phyloP scores from a whole-genome alignment of 1,140 invertebrate species.

The Euura lappo region DNA sequence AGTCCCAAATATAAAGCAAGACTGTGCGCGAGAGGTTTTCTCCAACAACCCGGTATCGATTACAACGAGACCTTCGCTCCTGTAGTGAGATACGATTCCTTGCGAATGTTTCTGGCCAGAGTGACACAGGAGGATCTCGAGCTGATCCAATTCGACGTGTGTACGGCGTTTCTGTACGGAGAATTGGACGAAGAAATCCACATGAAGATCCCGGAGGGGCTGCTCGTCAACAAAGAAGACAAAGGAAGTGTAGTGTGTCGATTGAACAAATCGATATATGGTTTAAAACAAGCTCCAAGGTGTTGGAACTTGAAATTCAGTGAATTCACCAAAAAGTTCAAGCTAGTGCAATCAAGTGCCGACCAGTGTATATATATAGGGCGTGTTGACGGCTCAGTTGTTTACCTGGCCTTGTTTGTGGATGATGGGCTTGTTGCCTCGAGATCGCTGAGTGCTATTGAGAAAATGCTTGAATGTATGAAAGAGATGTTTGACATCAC shows the following conservation, averaged over 20 bases:
- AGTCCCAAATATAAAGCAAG: neutral
- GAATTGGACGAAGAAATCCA: neutral
- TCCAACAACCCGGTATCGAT: neutral
- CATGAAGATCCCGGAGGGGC: neutral
- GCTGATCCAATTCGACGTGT: slow-evolving; percentile 14
- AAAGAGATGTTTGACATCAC: slow-evolving; percentile 19
- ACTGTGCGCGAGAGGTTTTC: neutral
- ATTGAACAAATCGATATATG: no score
- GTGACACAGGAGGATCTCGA: slow-evolving; percentile 12
- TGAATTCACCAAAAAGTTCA: slow-evolving; percentile 22
- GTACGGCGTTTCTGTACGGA: neutral
- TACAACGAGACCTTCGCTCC: neutral
- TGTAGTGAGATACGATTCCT: slow-evolving; percentile 7
- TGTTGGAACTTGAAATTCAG: slow-evolving; percentile 32
- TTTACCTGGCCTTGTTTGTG: no score
- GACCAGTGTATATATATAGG: no score
- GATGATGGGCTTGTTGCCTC: no score
- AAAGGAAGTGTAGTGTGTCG: slow-evolving; percentile 29
- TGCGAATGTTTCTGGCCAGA: slow-evolving; percentile 11
- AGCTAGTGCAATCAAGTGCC: no score
- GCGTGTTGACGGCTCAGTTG: no score
- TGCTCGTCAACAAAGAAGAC: neutral
- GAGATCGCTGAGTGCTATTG: no score
- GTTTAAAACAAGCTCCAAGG: no score
- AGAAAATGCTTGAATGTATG: slow-evolving; percentile 16